Base-by-base conservation (phyloP, 2,888 invertebrate genomes). In the Archips xylosteana region DNA sequence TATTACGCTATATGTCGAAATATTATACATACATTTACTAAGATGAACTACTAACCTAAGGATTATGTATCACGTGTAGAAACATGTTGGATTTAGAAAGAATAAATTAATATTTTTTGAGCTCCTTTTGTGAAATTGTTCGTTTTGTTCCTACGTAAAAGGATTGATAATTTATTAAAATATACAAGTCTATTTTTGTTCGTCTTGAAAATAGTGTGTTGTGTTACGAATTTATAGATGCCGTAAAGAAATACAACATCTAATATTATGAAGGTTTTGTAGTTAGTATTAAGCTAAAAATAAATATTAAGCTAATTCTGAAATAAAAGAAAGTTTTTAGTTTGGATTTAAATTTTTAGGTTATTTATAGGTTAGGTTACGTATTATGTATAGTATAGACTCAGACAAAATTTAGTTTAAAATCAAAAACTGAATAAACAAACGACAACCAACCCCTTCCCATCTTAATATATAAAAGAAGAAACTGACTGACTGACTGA, bases 1-100 rank as follows among this genome's bases (percentile, higher is more conserved):
- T 72, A 64, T 70, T 70, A 60, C 74, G 60, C 60, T 45, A 60
- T 51, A 54, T 74, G 70, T 65, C 64, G 69, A 74, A 74, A 74
- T 42, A 13, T 42, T 47, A 47, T 59, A 54, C 8, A 47, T 59
- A 54, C 8, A 23, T 57, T 70, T 51, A 51, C 61, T 57, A 57
- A 70, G 63, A 67, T 70, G 66, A 70, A 71, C 66, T 67, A 63
- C 47, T 71, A 67, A 70, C 66, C 70, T 47, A 49, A 54, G 72
- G 67, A 68, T 72, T 64, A 39, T 59, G 49, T 32, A 47, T n/a
- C 23, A 36, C 9, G 39, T 49, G 15, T 60, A 60, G 59, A 65
- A 59, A 60, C 47, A 47, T 23, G 2, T 15, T 60, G 45, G n/a
- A 23, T 71, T 61, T 13, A 34, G 13, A 6, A 34, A 60, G 61